Percentiles rank a stretch among this genome's conserved stretches.
These are phyloP conservation scores for Troglohyphantes excavatus DNA, from an alignment of 2,888 invertebrate genomes.

Conservation along the genomic window DNA sequence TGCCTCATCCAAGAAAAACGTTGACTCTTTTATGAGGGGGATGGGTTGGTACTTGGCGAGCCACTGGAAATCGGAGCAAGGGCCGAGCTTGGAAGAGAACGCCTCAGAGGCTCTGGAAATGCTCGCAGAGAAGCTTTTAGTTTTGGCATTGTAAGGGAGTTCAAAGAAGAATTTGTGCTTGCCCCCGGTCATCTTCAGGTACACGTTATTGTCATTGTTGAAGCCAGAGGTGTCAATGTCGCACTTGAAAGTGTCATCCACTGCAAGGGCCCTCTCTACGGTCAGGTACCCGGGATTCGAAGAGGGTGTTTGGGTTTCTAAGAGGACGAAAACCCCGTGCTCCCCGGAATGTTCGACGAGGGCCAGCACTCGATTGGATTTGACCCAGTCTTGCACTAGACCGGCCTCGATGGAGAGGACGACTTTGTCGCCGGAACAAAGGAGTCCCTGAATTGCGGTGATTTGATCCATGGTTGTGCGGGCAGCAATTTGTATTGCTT, in stretches of 20 bases:
- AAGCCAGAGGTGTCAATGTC: conserved; percentile 87
- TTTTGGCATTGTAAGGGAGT: conserved; percentile 85
- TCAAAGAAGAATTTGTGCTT: conserved; percentile 85
- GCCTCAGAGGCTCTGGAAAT: conserved; percentile 88
- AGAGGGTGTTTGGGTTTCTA: conserved; percentile 77
- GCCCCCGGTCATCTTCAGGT: conserved; percentile 85
- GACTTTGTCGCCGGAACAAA: conserved; percentile 67
- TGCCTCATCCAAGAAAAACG: conserved; percentile 68
- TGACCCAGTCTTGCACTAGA: conserved; percentile 84
- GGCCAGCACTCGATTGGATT: conserved; percentile 85
- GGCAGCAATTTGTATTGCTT: neutral
- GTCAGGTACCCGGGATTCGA: conserved; percentile 86
- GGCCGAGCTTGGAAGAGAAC: conserved; percentile 72
- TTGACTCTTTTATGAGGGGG: conserved; percentile 59
- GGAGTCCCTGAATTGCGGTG: conserved; percentile 61
- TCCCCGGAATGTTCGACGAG: conserved; percentile 85
- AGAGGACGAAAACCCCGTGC: conserved; percentile 82
- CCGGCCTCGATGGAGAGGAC: conserved; percentile 82
- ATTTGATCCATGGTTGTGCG: conserved; percentile 34
- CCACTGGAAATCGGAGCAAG: conserved; percentile 75
- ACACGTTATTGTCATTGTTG: conserved; percentile 83
- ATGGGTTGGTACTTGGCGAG: conserved; percentile 74
- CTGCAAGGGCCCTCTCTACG: conserved; percentile 90
- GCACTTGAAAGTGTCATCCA: conserved; percentile 91
- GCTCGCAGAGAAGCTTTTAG: conserved; percentile 89